A percentile compares a stretch with the other conserved stretches of the same genome.
Conservation (phyloP, 2,888 invertebrate genomes). For the Onthophagus sagittarius region DNA sequence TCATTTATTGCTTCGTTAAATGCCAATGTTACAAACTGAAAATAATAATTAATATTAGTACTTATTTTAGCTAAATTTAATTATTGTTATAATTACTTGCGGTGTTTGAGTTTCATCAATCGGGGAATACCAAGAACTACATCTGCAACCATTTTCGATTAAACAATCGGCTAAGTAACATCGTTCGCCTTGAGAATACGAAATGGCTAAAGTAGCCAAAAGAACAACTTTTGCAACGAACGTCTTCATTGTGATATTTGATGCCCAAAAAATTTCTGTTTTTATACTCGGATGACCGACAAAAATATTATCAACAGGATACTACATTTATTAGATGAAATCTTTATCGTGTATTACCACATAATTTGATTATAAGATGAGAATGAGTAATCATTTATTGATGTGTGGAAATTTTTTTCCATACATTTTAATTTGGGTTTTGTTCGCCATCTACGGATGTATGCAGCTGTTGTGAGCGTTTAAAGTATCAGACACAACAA, state of each 20-base stretch:
- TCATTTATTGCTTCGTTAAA: constrained; percentile 63
- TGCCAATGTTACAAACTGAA: constrained; percentile 62
- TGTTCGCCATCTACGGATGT: too few species aligned
- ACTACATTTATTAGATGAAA: neutral
- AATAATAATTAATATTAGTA: neutral
- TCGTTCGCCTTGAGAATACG: neutral
- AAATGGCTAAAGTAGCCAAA: constrained; percentile 5
- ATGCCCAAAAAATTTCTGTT: neutral
- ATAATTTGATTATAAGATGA: too few species aligned
- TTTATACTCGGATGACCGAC: neutral
- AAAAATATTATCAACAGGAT: neutral
- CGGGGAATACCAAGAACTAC: constrained; percentile 26
- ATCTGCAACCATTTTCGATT: constrained; percentile 29
- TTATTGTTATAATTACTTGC: constrained; percentile 24
- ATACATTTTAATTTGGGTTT: too few species aligned
- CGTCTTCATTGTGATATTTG: neutral
- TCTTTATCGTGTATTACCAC: neutral
- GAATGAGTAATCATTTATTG: too few species aligned
- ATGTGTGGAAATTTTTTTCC: too few species aligned
- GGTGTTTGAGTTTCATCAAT: constrained; percentile 23
- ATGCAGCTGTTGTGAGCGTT: too few species aligned
- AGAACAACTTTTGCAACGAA: neutral
- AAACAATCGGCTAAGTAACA: constrained; percentile 22
- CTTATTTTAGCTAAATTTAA: neutral
- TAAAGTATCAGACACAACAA: too few species aligned